Evolutionary conservation across 2,113 vertebrate genomes (phyloP).

Genomic region (Phoenicopterus ruber): DNA sequence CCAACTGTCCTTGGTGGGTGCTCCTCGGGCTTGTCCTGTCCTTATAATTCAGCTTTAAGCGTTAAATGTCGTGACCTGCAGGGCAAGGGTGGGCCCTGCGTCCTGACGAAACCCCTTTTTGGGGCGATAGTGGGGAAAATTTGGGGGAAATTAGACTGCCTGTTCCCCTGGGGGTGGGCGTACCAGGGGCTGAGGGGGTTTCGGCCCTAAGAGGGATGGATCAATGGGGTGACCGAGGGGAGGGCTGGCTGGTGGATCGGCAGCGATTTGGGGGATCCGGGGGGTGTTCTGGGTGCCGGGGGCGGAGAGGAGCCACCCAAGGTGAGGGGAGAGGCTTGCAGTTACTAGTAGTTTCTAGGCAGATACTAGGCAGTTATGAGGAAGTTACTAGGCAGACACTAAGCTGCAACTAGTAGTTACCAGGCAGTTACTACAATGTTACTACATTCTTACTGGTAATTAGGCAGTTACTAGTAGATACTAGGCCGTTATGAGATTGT

Average conservation of each 20-base stretch:
- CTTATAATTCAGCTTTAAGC: background rate
- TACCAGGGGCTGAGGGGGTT: too few relatives aligned
- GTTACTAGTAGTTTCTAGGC: background rate
- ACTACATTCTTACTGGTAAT: too few relatives aligned
- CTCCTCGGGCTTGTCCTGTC: background rate
- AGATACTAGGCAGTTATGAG: background rate
- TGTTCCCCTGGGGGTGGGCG: background rate
- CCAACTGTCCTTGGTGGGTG: background rate
- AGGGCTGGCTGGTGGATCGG: rapidly evolving
- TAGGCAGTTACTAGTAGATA: too few relatives aligned
- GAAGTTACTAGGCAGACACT: background rate
- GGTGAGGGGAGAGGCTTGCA: background rate
- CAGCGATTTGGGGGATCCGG: background rate
- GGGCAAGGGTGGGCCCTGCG: rapidly evolving
- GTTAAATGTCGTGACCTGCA: background rate
- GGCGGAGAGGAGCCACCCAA: background rate
- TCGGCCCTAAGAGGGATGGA: rapidly evolving
- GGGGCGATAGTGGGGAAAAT: background rate
- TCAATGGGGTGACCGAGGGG: rapidly evolving
- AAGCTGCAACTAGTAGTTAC: background rate
- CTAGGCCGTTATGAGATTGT: background rate
- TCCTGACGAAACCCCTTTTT: background rate
- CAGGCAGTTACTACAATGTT: too few relatives aligned
- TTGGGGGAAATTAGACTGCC: background rate
- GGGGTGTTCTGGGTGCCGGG: background rate